Percentiles rank a stretch among this genome's conserved stretches.
These are phyloP conservation scores for Anastrepha obliqua DNA, from an alignment of 1,140 invertebrate species.

Conservation along the genomic window DNA sequence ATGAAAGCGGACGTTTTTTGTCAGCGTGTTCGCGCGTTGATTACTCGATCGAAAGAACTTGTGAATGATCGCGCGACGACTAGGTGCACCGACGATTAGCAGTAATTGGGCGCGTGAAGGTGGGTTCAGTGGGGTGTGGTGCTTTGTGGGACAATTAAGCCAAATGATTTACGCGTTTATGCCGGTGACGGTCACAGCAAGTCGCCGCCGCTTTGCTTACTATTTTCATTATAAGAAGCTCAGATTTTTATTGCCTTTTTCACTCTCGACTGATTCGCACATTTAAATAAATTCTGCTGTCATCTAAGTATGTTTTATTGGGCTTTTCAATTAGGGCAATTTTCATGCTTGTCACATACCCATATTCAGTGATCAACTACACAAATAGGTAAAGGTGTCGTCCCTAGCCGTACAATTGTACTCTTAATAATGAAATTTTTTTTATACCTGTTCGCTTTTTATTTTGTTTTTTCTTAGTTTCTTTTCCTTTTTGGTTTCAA, in stretches of 20 bases:
- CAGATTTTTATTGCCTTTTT: slow-evolving; percentile 3
- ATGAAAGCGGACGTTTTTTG: background rate
- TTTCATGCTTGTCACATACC: slow-evolving; percentile 14
- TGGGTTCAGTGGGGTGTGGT: background rate
- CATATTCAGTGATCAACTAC: background rate
- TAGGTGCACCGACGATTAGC: background rate
- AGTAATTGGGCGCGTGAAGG: background rate
- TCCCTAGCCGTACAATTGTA: background rate
- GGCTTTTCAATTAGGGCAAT: slow-evolving; percentile 12
- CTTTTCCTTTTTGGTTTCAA: background rate
- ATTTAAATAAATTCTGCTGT: slow-evolving; percentile 1
- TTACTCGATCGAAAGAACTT: background rate
- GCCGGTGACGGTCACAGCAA: background rate
- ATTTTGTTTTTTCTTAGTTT: background rate
- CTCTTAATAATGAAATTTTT: background rate
- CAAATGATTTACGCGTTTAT: background rate
- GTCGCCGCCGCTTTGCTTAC: background rate
- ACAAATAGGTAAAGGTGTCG: background rate
- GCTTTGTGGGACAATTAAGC: background rate
- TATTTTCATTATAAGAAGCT: background rate
- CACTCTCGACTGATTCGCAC: background rate
- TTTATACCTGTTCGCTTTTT: background rate
- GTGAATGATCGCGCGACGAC: slow-evolving; percentile 19
- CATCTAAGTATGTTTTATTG: slow-evolving; percentile 23
- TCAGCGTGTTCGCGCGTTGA: background rate